Percentiles rank a stretch among this genome's conserved stretches.
Conservation (phyloP, 1,140 invertebrate species). For the Alviniconcha marisindica region DNA sequence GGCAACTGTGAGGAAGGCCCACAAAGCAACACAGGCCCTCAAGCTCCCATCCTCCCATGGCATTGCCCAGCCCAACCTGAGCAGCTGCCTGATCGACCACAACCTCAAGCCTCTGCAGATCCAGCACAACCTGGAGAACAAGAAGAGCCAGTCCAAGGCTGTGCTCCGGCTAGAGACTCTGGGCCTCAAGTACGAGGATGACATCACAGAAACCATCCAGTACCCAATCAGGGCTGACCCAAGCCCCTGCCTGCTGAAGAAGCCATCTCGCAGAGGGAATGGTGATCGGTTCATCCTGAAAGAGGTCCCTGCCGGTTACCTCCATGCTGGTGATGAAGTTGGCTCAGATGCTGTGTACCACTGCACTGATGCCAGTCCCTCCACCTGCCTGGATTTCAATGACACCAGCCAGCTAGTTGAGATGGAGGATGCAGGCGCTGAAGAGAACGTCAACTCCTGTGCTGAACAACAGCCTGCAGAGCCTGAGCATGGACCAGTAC, state of each 20-base stretch:
- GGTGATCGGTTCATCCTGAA: too few species aligned
- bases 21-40: background rate
- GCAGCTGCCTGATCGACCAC: constrained; percentile 19
- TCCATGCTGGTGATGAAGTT: background rate
- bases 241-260: background rate
- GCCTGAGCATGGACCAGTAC: constrained; percentile 31
- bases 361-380: background rate
- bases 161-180: background rate
- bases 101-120: constrained; percentile 29
- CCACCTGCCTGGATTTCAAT: background rate
- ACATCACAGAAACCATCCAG: background rate
- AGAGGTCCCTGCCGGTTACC: too few species aligned
- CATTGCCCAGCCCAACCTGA: background rate
- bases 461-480: background rate
- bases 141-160: background rate
- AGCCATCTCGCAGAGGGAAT: background rate
- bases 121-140: constrained; percentile 33
- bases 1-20: background rate
- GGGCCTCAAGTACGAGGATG: background rate
- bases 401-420: background rate
- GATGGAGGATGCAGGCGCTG: too few species aligned
- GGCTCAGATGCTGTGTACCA: background rate
- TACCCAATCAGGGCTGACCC: background rate
- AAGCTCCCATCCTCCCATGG: background rate
- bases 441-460: too few species aligned